Conservation (phyloP, 2,888 invertebrate genomes). For the Dione vanillae region DNA sequence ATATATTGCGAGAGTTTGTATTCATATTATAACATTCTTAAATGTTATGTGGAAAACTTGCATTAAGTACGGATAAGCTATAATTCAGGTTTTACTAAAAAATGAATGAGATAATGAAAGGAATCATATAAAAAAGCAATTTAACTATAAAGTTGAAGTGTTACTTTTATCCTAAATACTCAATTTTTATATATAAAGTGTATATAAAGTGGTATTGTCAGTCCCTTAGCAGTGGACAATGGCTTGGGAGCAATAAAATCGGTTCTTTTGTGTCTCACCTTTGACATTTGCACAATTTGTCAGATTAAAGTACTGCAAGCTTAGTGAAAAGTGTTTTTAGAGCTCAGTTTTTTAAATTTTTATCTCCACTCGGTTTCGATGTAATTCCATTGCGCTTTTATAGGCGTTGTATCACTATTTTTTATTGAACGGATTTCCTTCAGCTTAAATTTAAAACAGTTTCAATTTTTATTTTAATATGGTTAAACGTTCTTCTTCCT, state of each 20-base stretch:
- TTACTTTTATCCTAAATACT: conserved; percentile 29
- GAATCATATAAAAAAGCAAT: background rate
- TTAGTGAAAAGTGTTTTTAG: conserved; percentile 38
- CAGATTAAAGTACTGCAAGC: conserved; percentile 40
- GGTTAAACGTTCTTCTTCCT: too few relatives aligned
- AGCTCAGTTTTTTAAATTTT: conserved; percentile 16
- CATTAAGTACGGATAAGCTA: too few relatives aligned
- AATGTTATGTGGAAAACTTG: too few relatives aligned
- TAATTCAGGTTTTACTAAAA: too few relatives aligned
- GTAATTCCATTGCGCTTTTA: conserved; percentile 5
- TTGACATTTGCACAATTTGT: conserved; percentile 47
- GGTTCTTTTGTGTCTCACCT: conserved; percentile 41
- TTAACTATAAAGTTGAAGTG: conserved; percentile 2
- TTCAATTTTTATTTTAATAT: background rate
- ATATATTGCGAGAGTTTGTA: too few relatives aligned
- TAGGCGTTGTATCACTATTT: background rate
- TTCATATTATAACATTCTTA: too few relatives aligned
- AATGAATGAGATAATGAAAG: background rate
- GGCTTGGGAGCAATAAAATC: conserved; percentile 41
- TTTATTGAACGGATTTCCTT: background rate
- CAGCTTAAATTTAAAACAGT: background rate
- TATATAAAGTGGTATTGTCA: conserved; percentile 34
- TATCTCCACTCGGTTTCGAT: conserved; percentile 17
- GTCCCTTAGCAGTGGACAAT: conserved; percentile 33
- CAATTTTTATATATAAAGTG: conserved; percentile 31